phyloP scores from a whole-genome alignment of 2,888 invertebrate genomes.

The Cephus pygmeus region DNA sequence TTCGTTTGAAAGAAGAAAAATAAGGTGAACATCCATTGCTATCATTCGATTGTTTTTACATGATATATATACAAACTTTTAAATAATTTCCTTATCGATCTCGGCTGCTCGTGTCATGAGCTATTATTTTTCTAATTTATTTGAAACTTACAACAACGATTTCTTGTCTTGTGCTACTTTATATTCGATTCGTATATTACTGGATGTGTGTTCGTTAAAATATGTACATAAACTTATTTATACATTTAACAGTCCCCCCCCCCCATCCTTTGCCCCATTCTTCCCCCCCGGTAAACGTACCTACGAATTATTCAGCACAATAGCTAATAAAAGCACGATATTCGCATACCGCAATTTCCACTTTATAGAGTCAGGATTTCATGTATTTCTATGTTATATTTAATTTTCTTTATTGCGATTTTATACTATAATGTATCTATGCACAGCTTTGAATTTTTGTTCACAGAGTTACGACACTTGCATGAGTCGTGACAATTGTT shows the following conservation, averaged over 20 bases:
- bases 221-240: neutral
- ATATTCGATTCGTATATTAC: neutral
- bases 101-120: neutral
- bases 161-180: neutral
- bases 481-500: neutral
- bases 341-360: neutral
- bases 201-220: neutral
- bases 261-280: too few relatives aligned
- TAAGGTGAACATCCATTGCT: neutral
- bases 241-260: neutral
- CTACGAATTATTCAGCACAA: neutral
- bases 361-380: neutral
- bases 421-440: neutral
- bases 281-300: neutral
- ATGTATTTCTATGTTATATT: neutral
- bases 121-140: neutral
- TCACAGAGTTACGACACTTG: too few relatives aligned
- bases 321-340: neutral
- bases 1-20: neutral
- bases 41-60: neutral
- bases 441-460: neutral
- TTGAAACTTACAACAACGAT: neutral
- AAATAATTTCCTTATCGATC: neutral
- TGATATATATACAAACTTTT: neutral
- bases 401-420: neutral